Evolutionary conservation across 1,140 invertebrate species (phyloP).

Genomic region (Ptiloglossa arizonensis): DNA sequence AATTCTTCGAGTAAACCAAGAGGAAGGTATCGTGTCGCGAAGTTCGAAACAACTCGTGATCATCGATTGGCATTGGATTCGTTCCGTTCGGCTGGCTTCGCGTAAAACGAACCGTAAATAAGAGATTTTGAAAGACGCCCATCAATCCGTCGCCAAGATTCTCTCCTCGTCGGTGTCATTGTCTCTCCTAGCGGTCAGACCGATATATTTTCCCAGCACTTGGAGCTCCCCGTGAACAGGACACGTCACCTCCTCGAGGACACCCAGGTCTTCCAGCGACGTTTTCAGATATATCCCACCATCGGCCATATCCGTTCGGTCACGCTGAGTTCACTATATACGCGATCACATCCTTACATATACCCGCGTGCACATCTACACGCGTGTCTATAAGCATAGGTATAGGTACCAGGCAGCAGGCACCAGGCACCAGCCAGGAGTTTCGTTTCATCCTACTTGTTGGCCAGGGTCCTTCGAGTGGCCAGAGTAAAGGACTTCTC

Average conservation of each 20-base stretch:
- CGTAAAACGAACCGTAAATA: background rate
- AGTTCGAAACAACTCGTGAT: no score
- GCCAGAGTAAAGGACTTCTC: conserved; percentile 62
- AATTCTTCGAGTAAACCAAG: no score
- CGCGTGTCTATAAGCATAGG: background rate
- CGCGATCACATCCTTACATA: conserved; percentile 28
- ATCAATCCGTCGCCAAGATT: background rate
- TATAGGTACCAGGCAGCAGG: conserved; percentile 37
- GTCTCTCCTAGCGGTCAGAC: conserved; percentile 34
- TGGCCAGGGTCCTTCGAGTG: conserved; percentile 62
- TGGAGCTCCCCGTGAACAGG: conserved; percentile 40
- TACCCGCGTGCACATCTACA: background rate
- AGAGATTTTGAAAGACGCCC: background rate
- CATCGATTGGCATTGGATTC: background rate
- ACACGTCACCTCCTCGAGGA: conserved; percentile 50
- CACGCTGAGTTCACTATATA: conserved; percentile 32
- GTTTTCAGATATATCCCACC: conserved; percentile 52
- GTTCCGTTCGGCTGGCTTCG: background rate
- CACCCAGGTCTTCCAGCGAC: conserved; percentile 24
- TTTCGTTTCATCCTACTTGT: conserved; percentile 64
- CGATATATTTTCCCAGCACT: conserved; percentile 71
- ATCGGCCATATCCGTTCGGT: conserved; percentile 52
- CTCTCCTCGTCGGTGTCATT: conserved; percentile 16
- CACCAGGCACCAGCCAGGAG: conserved; percentile 50
- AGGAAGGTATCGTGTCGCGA: no score